These are phyloP conservation scores for Lucilia sericata DNA, from an alignment of 1,140 invertebrate species.

Conservation along the genomic window DNA sequence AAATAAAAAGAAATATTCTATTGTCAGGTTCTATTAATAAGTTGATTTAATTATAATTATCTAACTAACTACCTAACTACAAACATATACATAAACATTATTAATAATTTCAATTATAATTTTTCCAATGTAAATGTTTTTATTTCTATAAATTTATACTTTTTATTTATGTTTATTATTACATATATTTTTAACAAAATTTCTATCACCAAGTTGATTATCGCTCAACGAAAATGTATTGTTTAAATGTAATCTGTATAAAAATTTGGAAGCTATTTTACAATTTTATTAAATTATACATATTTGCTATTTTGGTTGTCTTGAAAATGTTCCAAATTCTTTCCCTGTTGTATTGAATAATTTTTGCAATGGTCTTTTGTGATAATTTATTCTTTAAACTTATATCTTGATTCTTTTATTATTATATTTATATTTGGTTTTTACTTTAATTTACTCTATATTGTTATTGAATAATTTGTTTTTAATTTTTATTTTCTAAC, in stretches of 20 bases:
- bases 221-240: neutral
- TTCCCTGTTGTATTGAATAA: too few species aligned
- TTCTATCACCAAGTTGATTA: neutral
- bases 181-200: neutral
- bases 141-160: too few species aligned
- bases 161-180: neutral
- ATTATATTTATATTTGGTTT: neutral
- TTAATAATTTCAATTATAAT: too few species aligned
- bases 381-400: too few species aligned
- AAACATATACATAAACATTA: too few species aligned
- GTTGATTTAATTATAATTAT: neutral
- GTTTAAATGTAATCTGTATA: neutral
- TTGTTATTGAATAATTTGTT: conserved; percentile 7
- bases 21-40: neutral
- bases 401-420: neutral
- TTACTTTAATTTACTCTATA: neutral
- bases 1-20: neutral
- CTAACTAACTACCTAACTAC: too few species aligned
- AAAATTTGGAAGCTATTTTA: neutral
- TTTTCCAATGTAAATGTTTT: too few species aligned
- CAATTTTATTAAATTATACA: neutral
- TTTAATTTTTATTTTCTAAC: neutral
- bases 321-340: too few species aligned
- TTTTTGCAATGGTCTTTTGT: too few species aligned
- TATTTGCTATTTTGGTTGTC: too few species aligned